Conservation (phyloP, 2,113 vertebrate genomes). For the Sander vitreus region DNA sequence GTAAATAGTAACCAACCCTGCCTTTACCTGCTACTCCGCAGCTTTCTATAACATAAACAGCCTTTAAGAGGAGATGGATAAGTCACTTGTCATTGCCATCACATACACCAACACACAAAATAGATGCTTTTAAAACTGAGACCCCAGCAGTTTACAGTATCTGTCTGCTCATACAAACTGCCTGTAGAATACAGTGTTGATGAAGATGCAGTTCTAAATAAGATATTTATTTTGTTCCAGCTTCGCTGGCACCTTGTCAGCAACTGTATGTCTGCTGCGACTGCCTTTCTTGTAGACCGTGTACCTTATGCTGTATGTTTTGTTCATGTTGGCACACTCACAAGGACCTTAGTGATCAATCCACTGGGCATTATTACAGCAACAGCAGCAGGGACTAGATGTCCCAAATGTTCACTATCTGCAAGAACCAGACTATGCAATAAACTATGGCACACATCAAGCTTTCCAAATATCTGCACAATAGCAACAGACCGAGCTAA, state of each 20-base stretch:
- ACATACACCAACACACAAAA: constrained; percentile 4
- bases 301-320: constrained; percentile 7
- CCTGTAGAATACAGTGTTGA: background rate
- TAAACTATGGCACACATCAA: constrained; percentile 11
- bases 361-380: constrained; percentile 20
- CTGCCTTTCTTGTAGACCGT: background rate
- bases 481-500: constrained; percentile 6
- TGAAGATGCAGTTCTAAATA: background rate
- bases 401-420: constrained; percentile 33
- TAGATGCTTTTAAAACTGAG: constrained; percentile 11
- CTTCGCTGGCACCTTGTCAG: constrained; percentile 1
- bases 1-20: too few species aligned
- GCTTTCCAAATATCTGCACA: constrained; percentile 25
- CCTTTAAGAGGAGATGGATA: background rate
- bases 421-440: constrained; percentile 18
- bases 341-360: constrained; percentile 36
- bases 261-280: background rate
- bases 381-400: constrained; percentile 26
- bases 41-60: background rate
- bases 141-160: background rate
- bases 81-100: constrained; percentile 4
- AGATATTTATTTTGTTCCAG: constrained; percentile 1
- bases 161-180: constrained; percentile 10
- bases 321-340: constrained; percentile 5
- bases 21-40: background rate